phyloP scores from a whole-genome alignment of 2,113 vertebrate species.

The Anhinga rufa region DNA sequence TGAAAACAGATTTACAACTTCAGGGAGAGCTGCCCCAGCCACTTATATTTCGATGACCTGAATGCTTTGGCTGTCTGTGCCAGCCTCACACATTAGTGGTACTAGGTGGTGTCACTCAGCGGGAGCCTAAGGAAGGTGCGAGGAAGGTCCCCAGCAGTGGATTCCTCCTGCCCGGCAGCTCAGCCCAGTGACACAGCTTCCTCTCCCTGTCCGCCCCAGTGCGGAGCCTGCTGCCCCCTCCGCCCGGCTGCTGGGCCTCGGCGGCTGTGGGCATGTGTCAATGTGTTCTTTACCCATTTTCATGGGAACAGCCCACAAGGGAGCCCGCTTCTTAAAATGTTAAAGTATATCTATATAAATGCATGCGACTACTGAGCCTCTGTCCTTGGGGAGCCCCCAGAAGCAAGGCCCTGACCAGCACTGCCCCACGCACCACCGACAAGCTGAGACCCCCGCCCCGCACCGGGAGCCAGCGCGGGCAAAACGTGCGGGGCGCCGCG shows the following conservation, averaged over 20 bases:
- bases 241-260: rapidly evolving
- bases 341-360: background rate
- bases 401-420: too few relatives aligned
- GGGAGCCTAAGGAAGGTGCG: background rate
- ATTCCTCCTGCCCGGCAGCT: background rate
- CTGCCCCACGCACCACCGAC: rapidly evolving
- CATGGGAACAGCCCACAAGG: rapidly evolving
- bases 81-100: background rate
- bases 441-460: rapidly evolving
- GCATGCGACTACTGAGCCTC: rapidly evolving
- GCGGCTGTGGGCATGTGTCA: background rate
- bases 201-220: background rate
- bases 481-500: rapidly evolving
- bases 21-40: background rate
- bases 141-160: background rate
- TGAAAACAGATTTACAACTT: background rate
- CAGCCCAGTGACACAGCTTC: background rate
- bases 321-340: background rate
- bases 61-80: background rate
- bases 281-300: rapidly evolving
- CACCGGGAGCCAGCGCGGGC: rapidly evolving
- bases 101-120: background rate
- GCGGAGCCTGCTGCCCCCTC: background rate
- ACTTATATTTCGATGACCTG: background rate
- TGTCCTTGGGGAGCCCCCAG: too few relatives aligned